phyloP scores from a whole-genome alignment of 64 coral and sea anemone genomes.

The Stylophora pistillata region DNA sequence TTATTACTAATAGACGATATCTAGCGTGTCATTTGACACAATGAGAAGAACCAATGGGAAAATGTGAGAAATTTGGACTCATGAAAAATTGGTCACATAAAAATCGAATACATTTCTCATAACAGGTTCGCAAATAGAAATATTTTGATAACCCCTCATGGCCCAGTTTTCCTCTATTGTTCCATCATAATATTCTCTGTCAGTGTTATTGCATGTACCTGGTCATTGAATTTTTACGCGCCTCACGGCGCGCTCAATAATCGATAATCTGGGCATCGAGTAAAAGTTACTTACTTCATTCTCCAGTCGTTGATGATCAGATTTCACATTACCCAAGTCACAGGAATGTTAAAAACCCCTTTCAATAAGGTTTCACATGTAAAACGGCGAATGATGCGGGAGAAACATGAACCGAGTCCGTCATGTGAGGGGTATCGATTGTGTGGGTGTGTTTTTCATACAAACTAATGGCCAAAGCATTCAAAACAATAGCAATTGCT shows the following conservation, averaged over 20 bases:
- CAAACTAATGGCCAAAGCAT: conserved; percentile 31
- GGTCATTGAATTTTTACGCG: not conserved
- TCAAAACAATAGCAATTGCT: conserved; percentile 25
- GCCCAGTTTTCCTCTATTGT: not conserved
- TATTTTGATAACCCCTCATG: conserved; percentile 33
- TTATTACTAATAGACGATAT: not conserved
- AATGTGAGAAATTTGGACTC: not conserved
- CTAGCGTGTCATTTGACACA: not conserved
- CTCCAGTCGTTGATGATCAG: not conserved
- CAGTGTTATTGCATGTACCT: not conserved
- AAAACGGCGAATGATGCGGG: not conserved
- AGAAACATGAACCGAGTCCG: not conserved
- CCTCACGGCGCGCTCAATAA: not conserved
- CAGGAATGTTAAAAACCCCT: not conserved
- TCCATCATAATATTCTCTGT: not conserved
- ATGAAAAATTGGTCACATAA: not conserved
- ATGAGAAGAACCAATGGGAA: not conserved
- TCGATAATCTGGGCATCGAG: not conserved
- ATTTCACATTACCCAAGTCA: not conserved
- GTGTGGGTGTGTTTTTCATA: not conserved
- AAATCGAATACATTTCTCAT: not conserved
- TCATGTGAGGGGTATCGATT: not conserved
- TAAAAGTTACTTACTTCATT: conserved; percentile 34
- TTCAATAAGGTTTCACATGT: not conserved
- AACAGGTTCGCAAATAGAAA: conserved; percentile 19